Percentiles rank a stretch among this genome's conserved stretches.
Evolutionary conservation across 1,140 invertebrate genomes (phyloP).

Genomic region (Bactericera cockerelli): DNA sequence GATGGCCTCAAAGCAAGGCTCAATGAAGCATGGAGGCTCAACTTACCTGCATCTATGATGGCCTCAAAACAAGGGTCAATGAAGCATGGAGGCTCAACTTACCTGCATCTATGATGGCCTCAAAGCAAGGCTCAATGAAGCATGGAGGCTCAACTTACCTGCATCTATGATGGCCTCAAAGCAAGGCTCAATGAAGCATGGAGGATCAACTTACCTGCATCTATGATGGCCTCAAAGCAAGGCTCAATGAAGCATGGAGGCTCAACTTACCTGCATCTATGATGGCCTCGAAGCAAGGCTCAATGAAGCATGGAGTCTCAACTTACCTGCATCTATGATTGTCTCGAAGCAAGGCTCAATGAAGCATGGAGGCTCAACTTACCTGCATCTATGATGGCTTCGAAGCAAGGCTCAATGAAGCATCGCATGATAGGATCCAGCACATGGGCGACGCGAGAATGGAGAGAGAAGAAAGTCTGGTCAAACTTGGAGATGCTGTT

Average conservation of each 20-base stretch:
- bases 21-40: too few species aligned
- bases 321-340: slow-evolving; percentile 16
- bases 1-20: slow-evolving; percentile 14
- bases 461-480: slow-evolving; percentile 18
- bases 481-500: slow-evolving; percentile 20
- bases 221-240: too few species aligned
- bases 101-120: too few species aligned
- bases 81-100: too few species aligned
- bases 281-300: slow-evolving; percentile 15
- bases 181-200: slow-evolving; percentile 3
- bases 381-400: slow-evolving; percentile 18
- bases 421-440: neutral
- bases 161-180: slow-evolving; percentile 17
- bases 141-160: slow-evolving; percentile 11
- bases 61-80: too few species aligned
- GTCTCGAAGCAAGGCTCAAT: slow-evolving; percentile 14
- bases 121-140: too few species aligned
- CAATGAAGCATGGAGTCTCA: neutral
- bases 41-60: too few species aligned
- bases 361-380: neutral
- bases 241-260: too few species aligned
- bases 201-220: too few species aligned
- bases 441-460: neutral
- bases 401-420: slow-evolving; percentile 10
- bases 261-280: slow-evolving; percentile 14